Base-by-base conservation (phyloP, 2,888 invertebrate species). In the Nomada ruficornis region DNA sequence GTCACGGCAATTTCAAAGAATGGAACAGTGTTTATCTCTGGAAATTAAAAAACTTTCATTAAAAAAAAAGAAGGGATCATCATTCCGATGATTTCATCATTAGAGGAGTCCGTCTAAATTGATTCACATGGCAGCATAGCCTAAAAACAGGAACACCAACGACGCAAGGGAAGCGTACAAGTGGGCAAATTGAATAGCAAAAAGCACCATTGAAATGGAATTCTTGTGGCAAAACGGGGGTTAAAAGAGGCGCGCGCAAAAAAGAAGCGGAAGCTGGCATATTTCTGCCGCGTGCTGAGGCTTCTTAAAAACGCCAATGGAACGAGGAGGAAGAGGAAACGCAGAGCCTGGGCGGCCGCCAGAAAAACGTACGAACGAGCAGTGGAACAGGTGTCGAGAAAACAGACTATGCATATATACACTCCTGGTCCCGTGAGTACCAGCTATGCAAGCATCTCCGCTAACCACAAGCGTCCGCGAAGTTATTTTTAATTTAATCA, bases 291-390 rank as follows among this genome's bases (percentile, higher is more conserved):
- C 23, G 15, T 20, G 59, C n/a, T 9, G 44, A 20, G 42, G 47
- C 60, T 62, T 47, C 44, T 69, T 65, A 9, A n/a, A 36, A 57
- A 74, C 59, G 20, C 13, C 13, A 9, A 13, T 13, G 3, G 9
- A 20, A 60, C 50, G 42, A 50, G 52, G n/a, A 42, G 26, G 23
- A 44, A 42, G 26, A 20, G 68, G 68, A 69, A 55, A 52, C 29
- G 63, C 11, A 50, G 10, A 68, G 54, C 64, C 59, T 70, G 77
- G 50, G 13, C 29, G 36, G 70, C 20, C 18, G 60, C 11, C 36
- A 71, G 77, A 80, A 80, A 80, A 80, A 77, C 77, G 23, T 13
- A 42, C 44, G 50, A 77, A 57, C 72, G 63, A 64, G 72, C 60
- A 63, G 55, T 18, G 67, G 77, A 77, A 77, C 80, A 18, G 77